Base-by-base conservation (phyloP, 2,888 invertebrate genomes). In the Gymnosoma rotundatum region DNA sequence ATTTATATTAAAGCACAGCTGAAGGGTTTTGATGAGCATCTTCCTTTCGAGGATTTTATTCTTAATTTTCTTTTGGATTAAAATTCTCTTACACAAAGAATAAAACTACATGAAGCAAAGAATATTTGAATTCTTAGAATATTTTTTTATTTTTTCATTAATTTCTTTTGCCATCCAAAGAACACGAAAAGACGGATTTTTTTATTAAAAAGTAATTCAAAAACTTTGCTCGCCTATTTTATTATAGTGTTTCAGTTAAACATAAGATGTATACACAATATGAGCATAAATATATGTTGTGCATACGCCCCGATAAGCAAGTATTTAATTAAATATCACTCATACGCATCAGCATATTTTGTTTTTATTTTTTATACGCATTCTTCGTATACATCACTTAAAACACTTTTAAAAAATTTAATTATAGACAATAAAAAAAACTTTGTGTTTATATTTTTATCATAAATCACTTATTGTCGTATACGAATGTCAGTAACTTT, bases 251-350 rank as follows among this genome's bases (percentile, higher is more conserved):
- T 64, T 32, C 18, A 21, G 4, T 16, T 45, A 5, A 32, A 48
- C 8, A 4, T 9, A 52, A 48, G 10, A n/a, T 52, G 67, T 67
- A 67, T 76, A 21, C 67, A 50, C 14, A 50, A 60, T 21, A 18
- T 60, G 4, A 16, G 21, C 52, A 8, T 16, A 36, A 3, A 42
- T 38, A 25, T 25, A 50, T 52, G 67, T 52, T 42, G 0, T 18
- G 0, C 67, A 76, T 69, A 78, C 69, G 76, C 50, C 67, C 10
- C 7, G 60, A 3, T 50, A 16, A 12, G 36, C 58, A 76, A 60
- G 21, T 38, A 76, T 76, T 67, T 60, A 67, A 76, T 60, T 76
- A 52, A 60, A 67, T 10, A 60, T 50, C 50, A 67, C 16, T 48
- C 45, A 48, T 48, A 48, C 45, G 45, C 45, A n/a, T 16, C 45